Evolutionary conservation across 2,797 vertebrate genomes (phyloP).

Genomic region (Ctenosaura bakeri): DNA sequence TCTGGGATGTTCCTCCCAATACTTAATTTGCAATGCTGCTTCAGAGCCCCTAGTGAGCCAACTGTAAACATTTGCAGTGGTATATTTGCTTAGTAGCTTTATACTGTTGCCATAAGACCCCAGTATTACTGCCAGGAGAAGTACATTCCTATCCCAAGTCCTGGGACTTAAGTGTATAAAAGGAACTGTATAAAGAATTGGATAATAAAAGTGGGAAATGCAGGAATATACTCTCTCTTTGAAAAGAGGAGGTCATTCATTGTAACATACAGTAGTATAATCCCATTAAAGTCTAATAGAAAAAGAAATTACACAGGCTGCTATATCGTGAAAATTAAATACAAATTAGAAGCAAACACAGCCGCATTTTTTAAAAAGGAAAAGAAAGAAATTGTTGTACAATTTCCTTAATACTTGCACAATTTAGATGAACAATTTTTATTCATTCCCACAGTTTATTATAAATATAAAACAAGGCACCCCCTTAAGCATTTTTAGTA

Average conservation of each 20-base stretch:
- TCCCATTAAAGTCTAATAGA: conserved; percentile 65
- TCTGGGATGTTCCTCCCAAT: background rate
- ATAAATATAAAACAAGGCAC: conserved; percentile 86
- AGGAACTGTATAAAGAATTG: conserved; percentile 22
- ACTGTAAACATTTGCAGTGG: conserved; percentile 3
- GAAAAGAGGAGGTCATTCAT: conserved; percentile 59
- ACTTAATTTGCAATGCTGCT: background rate
- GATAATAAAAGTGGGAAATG: conserved; percentile 8
- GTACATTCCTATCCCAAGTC: background rate
- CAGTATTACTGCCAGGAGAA: too few species aligned
- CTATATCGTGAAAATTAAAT: conserved; percentile 74
- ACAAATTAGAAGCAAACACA: conserved; percentile 77
- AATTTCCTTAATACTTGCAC: conserved; percentile 74
- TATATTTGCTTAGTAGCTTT: conserved; percentile 1
- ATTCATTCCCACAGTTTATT: conserved; percentile 81
- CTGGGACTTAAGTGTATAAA: conserved; percentile 47
- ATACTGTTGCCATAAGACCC: background rate
- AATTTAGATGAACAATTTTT: conserved; percentile 82
- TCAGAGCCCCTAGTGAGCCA: background rate
- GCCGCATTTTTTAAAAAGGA: conserved; percentile 52
- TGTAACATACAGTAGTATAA: conserved; percentile 64
- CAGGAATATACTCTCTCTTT: conserved; percentile 35
- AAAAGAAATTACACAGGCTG: conserved; percentile 67
- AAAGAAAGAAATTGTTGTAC: conserved; percentile 45
- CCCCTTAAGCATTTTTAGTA: conserved; percentile 85